phyloP scores from a whole-genome alignment of 2,888 invertebrate species.

The Ochlodes sylvanus region DNA sequence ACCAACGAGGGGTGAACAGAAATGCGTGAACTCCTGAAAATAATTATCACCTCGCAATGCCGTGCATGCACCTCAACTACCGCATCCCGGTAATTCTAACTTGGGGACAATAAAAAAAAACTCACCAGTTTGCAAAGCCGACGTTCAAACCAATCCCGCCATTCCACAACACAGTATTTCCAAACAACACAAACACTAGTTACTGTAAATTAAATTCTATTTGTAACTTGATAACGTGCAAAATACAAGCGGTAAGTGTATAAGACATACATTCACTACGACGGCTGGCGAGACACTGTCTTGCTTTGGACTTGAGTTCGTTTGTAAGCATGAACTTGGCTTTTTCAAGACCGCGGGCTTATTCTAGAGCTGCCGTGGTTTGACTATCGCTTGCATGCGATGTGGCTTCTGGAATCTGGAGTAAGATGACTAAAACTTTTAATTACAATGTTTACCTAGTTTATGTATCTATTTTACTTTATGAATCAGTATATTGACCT shows the following conservation, averaged over 20 bases:
- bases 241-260: neutral
- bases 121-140: constrained; percentile 27
- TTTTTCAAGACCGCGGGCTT: constrained; percentile 51
- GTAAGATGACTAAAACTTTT: neutral
- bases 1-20: too few relatives aligned
- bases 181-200: constrained; percentile 24
- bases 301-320: constrained; percentile 7
- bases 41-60: neutral
- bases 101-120: neutral
- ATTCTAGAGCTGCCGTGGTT: constrained; percentile 38
- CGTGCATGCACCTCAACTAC: neutral
- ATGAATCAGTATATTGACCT: too few relatives aligned
- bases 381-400: constrained; percentile 10
- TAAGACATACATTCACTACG: constrained; percentile 3
- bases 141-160: constrained; percentile 29
- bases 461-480: too few relatives aligned
- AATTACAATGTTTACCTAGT: too few relatives aligned
- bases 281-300: constrained; percentile 19
- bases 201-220: neutral
- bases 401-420: neutral
- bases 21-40: too few relatives aligned
- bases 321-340: constrained; percentile 50
- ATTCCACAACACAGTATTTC: constrained; percentile 28
- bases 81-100: neutral
- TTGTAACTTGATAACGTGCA: neutral